Evolutionary conservation across 2,113 vertebrate genomes (phyloP).

Genomic region (Calonectris borealis): DNA sequence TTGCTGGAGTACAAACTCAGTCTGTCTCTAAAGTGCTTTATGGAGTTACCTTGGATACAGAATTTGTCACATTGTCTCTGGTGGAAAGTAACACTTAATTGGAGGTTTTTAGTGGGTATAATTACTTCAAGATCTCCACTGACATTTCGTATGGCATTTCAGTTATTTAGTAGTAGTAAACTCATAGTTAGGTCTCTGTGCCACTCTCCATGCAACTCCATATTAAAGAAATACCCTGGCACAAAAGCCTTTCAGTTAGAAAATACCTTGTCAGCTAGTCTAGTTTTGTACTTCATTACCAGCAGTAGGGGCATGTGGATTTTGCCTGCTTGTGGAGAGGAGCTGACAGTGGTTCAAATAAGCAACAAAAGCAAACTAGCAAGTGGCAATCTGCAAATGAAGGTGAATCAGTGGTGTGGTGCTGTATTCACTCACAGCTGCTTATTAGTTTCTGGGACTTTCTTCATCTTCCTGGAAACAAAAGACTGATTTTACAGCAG

Average conservation of each 20-base stretch:
- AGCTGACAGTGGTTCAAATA: neutral
- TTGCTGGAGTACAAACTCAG: neutral
- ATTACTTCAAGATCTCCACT: neutral
- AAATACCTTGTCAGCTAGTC: neutral
- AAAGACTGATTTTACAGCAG: neutral
- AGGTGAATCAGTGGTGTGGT: neutral
- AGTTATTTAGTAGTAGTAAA: neutral
- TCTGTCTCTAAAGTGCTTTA: neutral
- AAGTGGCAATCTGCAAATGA: neutral
- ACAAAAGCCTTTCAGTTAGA: neutral
- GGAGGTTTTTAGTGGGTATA: neutral
- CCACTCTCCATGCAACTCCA: neutral
- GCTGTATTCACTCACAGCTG: neutral
- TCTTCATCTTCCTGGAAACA: neutral
- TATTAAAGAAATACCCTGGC: neutral
- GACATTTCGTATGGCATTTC: neutral
- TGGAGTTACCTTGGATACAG: slow-evolving; percentile 8
- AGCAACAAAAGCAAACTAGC: neutral
- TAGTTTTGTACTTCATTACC: neutral
- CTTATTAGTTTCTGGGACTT: neutral
- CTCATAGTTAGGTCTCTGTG: neutral
- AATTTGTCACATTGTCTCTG: neutral
- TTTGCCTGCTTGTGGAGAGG: neutral
- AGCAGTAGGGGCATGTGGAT: neutral
- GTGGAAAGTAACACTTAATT: slow-evolving; percentile 2